Evolutionary conservation across 2,113 vertebrate genomes (phyloP).

Genomic region (Gadus chalcogrammus): DNA sequence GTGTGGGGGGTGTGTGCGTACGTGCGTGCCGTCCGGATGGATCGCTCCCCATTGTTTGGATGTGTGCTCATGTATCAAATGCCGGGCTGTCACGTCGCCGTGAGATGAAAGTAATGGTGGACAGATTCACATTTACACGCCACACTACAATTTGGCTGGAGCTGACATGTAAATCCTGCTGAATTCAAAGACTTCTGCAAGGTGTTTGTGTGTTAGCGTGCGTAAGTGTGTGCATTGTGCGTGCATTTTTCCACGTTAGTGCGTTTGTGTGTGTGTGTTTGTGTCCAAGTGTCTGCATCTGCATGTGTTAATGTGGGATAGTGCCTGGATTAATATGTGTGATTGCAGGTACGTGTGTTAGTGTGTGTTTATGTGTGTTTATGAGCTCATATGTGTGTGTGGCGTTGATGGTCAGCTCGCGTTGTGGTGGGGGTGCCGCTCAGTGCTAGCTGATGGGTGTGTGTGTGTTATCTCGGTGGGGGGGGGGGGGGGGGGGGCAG

Average conservation of each 20-base stretch:
- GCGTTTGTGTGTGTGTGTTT: conserved; percentile 1
- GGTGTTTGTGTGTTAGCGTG: conserved; percentile 5
- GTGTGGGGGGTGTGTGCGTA: too few species aligned
- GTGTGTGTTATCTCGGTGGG: conserved; percentile 46
- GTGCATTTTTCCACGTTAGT: neutral
- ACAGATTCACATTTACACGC: conserved; percentile 51
- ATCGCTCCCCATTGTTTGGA: neutral
- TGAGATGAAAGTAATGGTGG: conserved; percentile 46
- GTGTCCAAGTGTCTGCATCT: neutral
- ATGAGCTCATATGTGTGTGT: neutral
- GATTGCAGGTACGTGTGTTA: neutral
- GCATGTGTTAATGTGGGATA: neutral
- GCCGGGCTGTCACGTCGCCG: conserved; percentile 14
- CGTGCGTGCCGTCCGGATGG: neutral
- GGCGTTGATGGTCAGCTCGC: conserved; percentile 38
- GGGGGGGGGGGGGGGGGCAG: conserved; percentile 35
- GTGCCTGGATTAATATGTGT: neutral
- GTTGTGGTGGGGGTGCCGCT: conserved; percentile 37
- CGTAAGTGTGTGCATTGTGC: neutral
- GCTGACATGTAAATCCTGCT: conserved; percentile 37
- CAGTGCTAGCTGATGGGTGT: conserved; percentile 25
- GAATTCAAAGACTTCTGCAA: conserved; percentile 44
- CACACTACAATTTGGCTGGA: conserved; percentile 22
- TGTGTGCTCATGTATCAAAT: conserved; percentile 14
- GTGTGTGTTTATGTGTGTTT: neutral